Conservation (phyloP, 1,140 invertebrate species). For the Nasonia giraulti region DNA sequence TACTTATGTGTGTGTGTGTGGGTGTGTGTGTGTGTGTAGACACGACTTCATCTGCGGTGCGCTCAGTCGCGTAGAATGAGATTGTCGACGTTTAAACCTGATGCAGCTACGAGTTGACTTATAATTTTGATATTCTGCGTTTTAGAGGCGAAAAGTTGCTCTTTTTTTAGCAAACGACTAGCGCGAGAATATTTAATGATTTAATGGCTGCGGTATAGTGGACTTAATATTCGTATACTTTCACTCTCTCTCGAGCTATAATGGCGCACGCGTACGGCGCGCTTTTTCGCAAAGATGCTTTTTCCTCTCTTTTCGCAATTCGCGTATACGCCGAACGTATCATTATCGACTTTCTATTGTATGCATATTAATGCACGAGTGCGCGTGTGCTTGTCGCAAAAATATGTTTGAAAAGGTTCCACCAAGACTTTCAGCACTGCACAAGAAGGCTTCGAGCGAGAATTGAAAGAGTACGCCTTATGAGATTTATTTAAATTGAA, state of each 20-base stretch:
- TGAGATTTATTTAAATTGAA: no score
- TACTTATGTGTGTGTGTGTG: no score
- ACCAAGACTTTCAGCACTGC: neutral
- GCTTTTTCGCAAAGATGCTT: neutral
- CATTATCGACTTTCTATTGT: neutral
- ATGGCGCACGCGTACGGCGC: no score
- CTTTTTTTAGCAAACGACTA: neutral
- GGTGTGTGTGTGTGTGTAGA: no score
- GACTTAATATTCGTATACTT: neutral
- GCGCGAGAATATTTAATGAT: neutral
- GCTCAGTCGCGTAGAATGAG: no score
- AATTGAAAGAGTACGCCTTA: no score
- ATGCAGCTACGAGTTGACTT: no score
- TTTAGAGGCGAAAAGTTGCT: neutral
- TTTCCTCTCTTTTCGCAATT: slow-evolving; percentile 4
- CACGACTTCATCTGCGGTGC: no score
- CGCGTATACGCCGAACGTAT: neutral
- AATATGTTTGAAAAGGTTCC: neutral
- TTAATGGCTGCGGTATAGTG: neutral
- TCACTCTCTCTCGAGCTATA: neutral
- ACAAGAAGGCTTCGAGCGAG: no score
- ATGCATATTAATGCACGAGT: neutral
- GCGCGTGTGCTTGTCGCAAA: neutral
- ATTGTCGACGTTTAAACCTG: no score
- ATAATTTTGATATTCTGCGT: neutral